phyloP scores from a whole-genome alignment of 2,888 invertebrate genomes.

The Clepsis dumicolana region DNA sequence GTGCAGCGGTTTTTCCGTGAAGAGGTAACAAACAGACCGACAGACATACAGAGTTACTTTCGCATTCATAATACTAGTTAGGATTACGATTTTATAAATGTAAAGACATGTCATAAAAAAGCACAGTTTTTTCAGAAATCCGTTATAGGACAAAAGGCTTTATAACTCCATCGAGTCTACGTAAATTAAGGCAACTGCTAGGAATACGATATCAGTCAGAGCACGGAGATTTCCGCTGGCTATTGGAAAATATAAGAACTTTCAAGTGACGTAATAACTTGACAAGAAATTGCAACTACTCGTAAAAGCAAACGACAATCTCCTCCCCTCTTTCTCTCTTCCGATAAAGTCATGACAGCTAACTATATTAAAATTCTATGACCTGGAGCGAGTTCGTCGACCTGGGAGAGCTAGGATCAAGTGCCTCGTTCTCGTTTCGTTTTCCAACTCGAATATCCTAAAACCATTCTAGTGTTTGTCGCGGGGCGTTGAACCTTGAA shows the following conservation, averaged over 20 bases:
- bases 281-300: not conserved
- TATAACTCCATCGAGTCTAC: too few species aligned
- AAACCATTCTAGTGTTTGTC: conserved; percentile 26
- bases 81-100: too few species aligned
- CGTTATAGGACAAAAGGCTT: too few species aligned
- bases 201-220: too few species aligned
- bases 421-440: conserved; percentile 6
- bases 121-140: too few species aligned
- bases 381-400: conserved; percentile 33
- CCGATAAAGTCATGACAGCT: conserved; percentile 49
- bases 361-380: conserved; percentile 8
- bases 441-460: conserved; percentile 29
- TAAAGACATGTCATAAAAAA: too few species aligned
- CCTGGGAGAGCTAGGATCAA: conserved; percentile 23
- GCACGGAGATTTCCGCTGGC: not conserved
- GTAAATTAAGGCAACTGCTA: too few species aligned
- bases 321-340: not conserved
- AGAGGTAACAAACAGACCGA: too few species aligned
- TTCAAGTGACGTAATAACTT: not conserved
- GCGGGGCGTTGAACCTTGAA: conserved; percentile 38
- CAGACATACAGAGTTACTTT: too few species aligned
- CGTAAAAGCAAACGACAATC: conserved; percentile 2
- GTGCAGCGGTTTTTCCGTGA: too few species aligned
- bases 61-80: too few species aligned
- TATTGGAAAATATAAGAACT: not conserved